phyloP scores from a whole-genome alignment of 2,113 vertebrate genomes.

The Scomber scombrus region DNA sequence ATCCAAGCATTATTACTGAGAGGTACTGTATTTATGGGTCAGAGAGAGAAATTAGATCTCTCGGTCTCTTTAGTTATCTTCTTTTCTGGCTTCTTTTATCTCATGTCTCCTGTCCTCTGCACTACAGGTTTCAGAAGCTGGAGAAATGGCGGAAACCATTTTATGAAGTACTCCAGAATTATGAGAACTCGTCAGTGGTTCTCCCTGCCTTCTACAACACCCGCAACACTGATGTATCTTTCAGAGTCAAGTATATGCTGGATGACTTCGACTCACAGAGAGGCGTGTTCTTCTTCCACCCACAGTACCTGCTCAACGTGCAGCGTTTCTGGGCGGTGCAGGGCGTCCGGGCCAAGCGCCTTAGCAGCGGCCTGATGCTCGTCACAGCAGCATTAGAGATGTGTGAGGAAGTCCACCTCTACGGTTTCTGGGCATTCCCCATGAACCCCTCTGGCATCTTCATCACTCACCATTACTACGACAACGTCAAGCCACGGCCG shows the following conservation, averaged over 20 bases:
- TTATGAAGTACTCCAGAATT: slow-evolving; percentile 91
- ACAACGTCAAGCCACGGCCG: slow-evolving; percentile 98
- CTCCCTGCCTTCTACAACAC: slow-evolving; percentile 98
- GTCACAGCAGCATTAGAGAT: slow-evolving; percentile 96
- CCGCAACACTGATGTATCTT: slow-evolving; percentile 95
- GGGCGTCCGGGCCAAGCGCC: slow-evolving; percentile 93
- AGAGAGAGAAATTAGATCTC: not conserved
- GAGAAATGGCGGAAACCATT: slow-evolving; percentile 98
- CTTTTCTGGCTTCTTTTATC: not conserved
- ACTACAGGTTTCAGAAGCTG: slow-evolving; percentile 93
- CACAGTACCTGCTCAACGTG: slow-evolving; percentile 95
- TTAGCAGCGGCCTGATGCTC: slow-evolving; percentile 96
- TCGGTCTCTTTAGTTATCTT: not conserved
- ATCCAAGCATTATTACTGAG: slow-evolving; percentile 98
- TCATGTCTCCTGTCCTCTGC: slow-evolving; percentile 1
- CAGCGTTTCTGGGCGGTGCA: slow-evolving; percentile 96
- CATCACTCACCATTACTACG: slow-evolving; percentile 98
- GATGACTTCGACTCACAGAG: slow-evolving; percentile 94
- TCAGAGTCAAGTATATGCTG: slow-evolving; percentile 96
- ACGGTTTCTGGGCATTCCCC: slow-evolving; percentile 98
- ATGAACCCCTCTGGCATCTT: slow-evolving; percentile 96
- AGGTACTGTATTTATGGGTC: slow-evolving; percentile 82
- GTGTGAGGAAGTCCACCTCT: slow-evolving; percentile 97
- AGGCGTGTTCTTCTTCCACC: slow-evolving; percentile 96
- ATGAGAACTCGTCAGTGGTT: slow-evolving; percentile 95